These are phyloP conservation scores for Alligator mississippiensis DNA, from an alignment of 2,113 vertebrate genomes.

Conservation along the genomic window DNA sequence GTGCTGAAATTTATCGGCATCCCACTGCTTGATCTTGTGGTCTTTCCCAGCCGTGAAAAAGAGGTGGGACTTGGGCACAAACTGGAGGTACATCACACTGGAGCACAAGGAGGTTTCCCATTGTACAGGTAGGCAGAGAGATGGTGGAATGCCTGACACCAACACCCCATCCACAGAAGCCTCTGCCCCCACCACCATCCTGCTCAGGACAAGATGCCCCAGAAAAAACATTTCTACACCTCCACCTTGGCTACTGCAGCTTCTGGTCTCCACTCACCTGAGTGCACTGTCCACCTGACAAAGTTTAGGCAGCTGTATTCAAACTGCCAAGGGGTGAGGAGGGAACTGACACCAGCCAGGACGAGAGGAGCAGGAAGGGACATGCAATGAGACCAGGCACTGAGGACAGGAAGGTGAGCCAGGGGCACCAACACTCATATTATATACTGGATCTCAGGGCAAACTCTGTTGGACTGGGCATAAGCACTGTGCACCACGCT, in stretches of 20 bases:
- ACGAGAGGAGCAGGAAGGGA: neutral
- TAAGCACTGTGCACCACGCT: too few species aligned
- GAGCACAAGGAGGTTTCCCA: neutral
- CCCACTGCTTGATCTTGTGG: constrained; percentile 96
- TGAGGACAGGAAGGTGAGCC: neutral
- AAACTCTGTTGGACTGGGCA: too few species aligned
- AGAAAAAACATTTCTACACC: neutral
- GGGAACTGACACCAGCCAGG: neutral
- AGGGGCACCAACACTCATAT: neutral
- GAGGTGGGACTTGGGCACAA: constrained; percentile 95
- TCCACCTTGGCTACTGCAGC: neutral
- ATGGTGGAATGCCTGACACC: neutral
- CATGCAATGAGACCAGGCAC: neutral
- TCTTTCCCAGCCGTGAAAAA: constrained; percentile 99
- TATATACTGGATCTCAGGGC: neutral
- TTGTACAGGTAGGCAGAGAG: neutral
- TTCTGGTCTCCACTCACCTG: neutral
- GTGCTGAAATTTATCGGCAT: constrained; percentile 95
- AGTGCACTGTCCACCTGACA: neutral
- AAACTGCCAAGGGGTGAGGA: neutral
- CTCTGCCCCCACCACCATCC: neutral
- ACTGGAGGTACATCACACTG: constrained; percentile 96
- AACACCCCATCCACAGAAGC: neutral
- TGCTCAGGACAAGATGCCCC: neutral
- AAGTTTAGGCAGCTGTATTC: neutral